Evolutionary conservation across 2,888 invertebrate genomes (phyloP), one percentile per base, ranked within the genome.

Genomic region (Orthonychiurus folsomi): DNA sequence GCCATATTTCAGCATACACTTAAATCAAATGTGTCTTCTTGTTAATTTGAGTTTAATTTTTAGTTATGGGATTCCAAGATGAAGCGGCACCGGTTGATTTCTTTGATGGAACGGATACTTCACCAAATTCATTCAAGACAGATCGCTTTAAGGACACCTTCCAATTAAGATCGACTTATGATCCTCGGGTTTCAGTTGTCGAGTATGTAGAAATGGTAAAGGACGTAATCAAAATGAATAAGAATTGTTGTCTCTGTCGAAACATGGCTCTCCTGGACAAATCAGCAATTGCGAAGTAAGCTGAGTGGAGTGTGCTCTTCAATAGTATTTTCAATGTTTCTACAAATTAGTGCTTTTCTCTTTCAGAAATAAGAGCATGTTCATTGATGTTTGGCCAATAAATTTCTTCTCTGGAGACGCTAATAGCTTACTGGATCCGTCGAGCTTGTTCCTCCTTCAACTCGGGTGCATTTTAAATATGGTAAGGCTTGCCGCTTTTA

Each of bases 331-430:
- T 61, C 60, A 47, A 50, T 62, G 27, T 61, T 56, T 28, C 26
- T 56, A 28, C 12, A 58, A 62, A 23, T 23, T 15, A 50, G 55
- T n/a, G 63, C 54, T 59, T 61, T 52, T 55, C 26, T 63, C 50
- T 61, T 64, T 60, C 75, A 86, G 86, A 54, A 83, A 82, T 20
- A 80, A 82, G 1, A 78, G 81, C 60, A 84, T 85, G 70, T 92
- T 87, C 79, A 93, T 99, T 63, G 99, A 99, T 79, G 94, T 99
- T 2, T 99, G 97, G 97, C 91, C 97, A 1, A 87, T 95, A 1
- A 95, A 97, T 76, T 85, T 94, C 70, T 85, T 95, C 69, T 81
- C 85, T 74, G 91, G 86, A 66, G 85, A 79, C 64, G 85, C 84
- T 76, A 86, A 82, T 75, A 89, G 85, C 78, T 60, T 78, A 67